Percentiles rank a stretch among this genome's conserved stretches.
phyloP scores from a whole-genome alignment of 2,888 invertebrate species.

The Lithophane semibrunnea region DNA sequence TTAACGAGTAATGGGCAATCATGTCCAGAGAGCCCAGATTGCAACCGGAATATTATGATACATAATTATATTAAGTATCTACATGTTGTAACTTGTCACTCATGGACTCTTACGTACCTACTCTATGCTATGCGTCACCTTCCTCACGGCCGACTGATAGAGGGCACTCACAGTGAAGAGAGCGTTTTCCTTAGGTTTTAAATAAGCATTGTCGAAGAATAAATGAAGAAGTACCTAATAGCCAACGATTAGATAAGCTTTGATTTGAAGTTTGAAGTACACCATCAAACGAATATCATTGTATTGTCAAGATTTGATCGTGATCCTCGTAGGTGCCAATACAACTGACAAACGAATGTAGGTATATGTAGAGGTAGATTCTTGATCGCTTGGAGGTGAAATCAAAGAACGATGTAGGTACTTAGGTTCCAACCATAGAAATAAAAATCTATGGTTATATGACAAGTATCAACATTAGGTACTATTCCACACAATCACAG shows the following conservation, averaged over 20 bases:
- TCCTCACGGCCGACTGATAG: neutral
- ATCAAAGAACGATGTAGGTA: no score
- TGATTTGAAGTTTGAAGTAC: neutral
- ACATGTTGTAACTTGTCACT: neutral
- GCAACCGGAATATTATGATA: neutral
- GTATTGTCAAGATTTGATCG: neutral
- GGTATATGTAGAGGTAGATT: neutral
- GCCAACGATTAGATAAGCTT: constrained; percentile 12
- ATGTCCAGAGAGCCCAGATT: no score
- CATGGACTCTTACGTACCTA: neutral
- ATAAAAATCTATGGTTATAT: no score
- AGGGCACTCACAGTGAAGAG: neutral
- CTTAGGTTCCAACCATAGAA: no score
- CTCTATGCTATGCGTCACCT: no score
- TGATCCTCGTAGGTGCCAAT: neutral
- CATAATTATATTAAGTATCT: no score
- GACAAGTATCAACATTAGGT: no score
- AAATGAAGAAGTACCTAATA: neutral
- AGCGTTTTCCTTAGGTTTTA: neutral
- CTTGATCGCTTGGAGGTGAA: neutral
- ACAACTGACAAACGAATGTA: neutral
- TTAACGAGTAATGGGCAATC: no score
- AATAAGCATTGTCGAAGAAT: neutral
- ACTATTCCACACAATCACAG: no score
- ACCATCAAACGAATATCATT: neutral